Percentiles rank a stretch among this genome's conserved stretches.
phyloP scores from a whole-genome alignment of 53 echinoderm and acorn worm genomes.

The Hippasteria phrygiana region DNA sequence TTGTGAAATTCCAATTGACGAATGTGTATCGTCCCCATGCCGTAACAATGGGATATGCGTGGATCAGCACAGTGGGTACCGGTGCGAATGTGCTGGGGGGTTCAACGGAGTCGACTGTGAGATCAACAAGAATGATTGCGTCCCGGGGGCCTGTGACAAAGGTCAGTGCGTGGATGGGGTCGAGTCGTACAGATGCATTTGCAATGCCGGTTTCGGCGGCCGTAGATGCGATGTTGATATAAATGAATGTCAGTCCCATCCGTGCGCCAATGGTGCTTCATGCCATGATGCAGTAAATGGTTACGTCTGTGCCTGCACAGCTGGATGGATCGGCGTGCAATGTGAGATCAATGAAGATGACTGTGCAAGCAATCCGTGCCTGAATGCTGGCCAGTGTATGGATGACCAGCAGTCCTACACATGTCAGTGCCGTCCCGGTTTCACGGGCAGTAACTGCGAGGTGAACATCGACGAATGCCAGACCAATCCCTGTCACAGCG shows the following conservation, averaged over 20 bases:
- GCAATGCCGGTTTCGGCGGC: slow-evolving; percentile 55
- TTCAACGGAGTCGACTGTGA: slow-evolving; percentile 53
- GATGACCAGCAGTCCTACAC: slow-evolving; percentile 28
- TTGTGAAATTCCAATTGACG: slow-evolving; percentile 46
- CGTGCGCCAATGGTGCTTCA: slow-evolving; percentile 60
- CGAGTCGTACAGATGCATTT: slow-evolving; percentile 43
- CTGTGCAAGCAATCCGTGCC: slow-evolving; percentile 37
- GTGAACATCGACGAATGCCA: slow-evolving; percentile 67
- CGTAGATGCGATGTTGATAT: slow-evolving; percentile 34
- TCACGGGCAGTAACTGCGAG: slow-evolving; percentile 46
- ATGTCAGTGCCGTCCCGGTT: slow-evolving; percentile 60
- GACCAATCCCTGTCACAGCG: slow-evolving; percentile 60
- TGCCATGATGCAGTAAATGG: slow-evolving; percentile 42
- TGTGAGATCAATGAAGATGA: slow-evolving; percentile 60
- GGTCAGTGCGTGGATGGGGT: slow-evolving; percentile 48
- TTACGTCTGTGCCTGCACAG: slow-evolving; percentile 48
- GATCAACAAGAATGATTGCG: slow-evolving; percentile 47
- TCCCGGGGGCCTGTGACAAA: slow-evolving; percentile 10
- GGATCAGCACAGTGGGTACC: slow-evolving; percentile 37
- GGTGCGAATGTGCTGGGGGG: slow-evolving; percentile 51
- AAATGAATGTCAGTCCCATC: slow-evolving; percentile 54
- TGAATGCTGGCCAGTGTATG: slow-evolving; percentile 45
- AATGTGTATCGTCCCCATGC: slow-evolving; percentile 47
- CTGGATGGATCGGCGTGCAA: slow-evolving; percentile 37
- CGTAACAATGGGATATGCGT: slow-evolving; percentile 49